Percentiles rank a stretch among this genome's conserved stretches.
Conservation (phyloP, 2,797 vertebrate genomes). For the Lateolabrax maculatus region DNA sequence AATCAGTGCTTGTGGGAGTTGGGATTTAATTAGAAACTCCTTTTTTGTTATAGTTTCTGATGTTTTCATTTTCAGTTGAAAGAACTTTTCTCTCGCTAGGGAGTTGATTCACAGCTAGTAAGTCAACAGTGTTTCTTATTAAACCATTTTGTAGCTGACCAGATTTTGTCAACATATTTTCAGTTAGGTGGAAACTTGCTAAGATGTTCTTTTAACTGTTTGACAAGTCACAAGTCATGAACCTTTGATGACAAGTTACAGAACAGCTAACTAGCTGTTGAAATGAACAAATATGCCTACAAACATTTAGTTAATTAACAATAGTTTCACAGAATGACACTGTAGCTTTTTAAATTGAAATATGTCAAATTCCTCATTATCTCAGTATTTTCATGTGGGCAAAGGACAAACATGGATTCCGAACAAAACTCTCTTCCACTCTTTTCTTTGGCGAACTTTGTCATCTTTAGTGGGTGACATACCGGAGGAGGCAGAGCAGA, state of each 20-base stretch:
- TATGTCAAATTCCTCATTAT: not conserved
- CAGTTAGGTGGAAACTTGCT: not conserved
- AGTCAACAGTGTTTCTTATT: not conserved
- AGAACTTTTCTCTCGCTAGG: too few species aligned
- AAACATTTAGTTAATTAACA: not conserved
- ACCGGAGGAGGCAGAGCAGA: conserved; percentile 16
- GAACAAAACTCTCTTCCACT: conserved; percentile 1
- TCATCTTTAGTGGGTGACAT: conserved; percentile 12
- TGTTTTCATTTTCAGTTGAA: not conserved
- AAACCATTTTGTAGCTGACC: not conserved
- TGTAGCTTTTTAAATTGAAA: not conserved
- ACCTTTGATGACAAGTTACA: not conserved
- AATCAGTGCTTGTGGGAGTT: not conserved
- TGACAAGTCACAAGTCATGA: not conserved
- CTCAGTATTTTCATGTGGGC: not conserved
- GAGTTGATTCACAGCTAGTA: too few species aligned
- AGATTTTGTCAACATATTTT: not conserved
- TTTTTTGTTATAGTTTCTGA: not conserved
- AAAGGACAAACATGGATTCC: not conserved
- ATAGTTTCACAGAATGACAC: not conserved
- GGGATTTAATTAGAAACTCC: not conserved
- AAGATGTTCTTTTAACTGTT: not conserved
- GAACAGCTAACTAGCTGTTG: not conserved
- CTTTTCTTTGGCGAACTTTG: conserved; percentile 12
- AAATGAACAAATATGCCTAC: not conserved